These are phyloP conservation scores for Charadrius vociferus DNA, from an alignment of 2,113 vertebrate genomes.

Conservation along the genomic window DNA sequence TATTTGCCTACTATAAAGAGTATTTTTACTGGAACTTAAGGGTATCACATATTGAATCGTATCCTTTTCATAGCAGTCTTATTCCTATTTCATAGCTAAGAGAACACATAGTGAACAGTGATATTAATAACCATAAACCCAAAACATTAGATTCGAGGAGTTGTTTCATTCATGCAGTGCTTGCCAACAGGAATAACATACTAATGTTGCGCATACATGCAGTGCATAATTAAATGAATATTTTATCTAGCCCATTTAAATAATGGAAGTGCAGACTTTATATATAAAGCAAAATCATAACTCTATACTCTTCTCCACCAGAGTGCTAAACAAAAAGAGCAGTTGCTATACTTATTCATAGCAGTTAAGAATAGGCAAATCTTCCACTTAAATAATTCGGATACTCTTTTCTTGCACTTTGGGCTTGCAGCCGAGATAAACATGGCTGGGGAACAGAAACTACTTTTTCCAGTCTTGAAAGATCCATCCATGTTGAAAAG, in stretches of 20 bases:
- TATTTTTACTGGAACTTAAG: background rate
- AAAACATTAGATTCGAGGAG: background rate
- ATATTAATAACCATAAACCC: background rate
- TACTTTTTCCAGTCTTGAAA: background rate
- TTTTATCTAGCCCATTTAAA: background rate
- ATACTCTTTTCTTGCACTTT: background rate
- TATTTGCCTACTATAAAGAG: background rate
- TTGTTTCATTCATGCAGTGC: background rate
- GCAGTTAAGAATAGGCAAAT: background rate
- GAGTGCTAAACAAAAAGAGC: background rate
- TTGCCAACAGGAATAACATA: background rate
- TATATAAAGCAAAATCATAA: background rate
- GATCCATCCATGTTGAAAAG: background rate
- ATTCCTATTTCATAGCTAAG: background rate
- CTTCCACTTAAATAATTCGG: background rate
- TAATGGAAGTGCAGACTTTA: background rate
- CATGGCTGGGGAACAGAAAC: background rate
- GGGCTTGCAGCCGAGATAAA: background rate
- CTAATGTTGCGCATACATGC: background rate
- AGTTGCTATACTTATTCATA: background rate
- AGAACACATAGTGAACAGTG: background rate
- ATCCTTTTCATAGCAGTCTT: background rate
- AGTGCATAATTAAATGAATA: background rate
- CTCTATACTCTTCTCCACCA: fast-evolving
- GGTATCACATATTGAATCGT: background rate